Evolutionary conservation across 2,797 vertebrate genomes (phyloP).

Genomic region (Sebastes baramenuke): DNA sequence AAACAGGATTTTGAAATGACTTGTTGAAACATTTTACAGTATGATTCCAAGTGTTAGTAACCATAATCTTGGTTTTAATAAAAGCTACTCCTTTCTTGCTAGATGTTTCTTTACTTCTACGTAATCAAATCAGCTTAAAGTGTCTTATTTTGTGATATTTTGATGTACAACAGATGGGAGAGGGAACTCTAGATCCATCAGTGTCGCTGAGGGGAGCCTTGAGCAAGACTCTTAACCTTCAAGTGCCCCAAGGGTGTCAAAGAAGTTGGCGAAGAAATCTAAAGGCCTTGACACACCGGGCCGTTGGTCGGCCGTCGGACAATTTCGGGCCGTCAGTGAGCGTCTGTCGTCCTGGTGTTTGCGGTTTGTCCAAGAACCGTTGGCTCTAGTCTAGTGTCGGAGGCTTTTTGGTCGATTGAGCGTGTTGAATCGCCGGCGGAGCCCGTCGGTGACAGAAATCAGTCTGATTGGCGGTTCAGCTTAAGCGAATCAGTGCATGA

Average conservation of each 20-base stretch:
- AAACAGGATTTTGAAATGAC: neutral
- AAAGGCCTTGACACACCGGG: rapidly evolving
- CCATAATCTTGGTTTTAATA: neutral
- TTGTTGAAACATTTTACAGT: neutral
- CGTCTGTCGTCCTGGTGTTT: too few relatives aligned
- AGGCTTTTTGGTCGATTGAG: too few relatives aligned
- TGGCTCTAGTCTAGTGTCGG: too few relatives aligned
- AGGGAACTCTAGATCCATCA: neutral
- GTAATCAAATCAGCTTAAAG: neutral
- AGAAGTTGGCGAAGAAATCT: rapidly evolving
- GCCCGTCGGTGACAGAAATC: too few relatives aligned
- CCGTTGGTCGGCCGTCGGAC: too few relatives aligned
- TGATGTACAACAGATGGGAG: neutral
- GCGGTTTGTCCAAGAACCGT: rapidly evolving
- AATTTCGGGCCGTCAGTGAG: too few relatives aligned
- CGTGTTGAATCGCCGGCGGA: too few relatives aligned
- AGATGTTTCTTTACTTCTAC: neutral
- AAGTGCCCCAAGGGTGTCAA: neutral
- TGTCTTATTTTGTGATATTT: neutral
- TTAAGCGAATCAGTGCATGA: too few relatives aligned
- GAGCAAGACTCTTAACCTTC: neutral
- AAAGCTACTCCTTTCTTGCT: neutral
- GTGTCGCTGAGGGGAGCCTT: neutral
- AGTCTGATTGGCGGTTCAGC: too few relatives aligned
- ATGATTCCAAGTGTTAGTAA: neutral